A percentile compares a stretch with the other conserved stretches of the same genome.
phyloP scores from a whole-genome alignment of 1,140 invertebrate genomes.

The Caenorhabditis brenneri region DNA sequence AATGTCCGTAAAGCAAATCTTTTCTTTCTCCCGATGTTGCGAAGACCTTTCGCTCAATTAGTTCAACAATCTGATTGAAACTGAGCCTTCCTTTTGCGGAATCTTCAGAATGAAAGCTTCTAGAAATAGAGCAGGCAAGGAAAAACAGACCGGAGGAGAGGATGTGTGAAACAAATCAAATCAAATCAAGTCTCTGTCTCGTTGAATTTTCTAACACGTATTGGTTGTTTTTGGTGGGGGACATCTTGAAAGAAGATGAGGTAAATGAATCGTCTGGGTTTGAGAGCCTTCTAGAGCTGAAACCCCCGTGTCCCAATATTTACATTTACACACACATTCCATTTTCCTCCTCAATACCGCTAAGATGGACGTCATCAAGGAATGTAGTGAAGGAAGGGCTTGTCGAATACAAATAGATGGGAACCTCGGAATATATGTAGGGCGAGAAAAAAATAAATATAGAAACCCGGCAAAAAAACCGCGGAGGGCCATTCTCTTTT shows the following conservation, averaged over 20 bases:
- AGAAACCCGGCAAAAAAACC: background rate
- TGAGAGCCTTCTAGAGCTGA: conserved; percentile 9
- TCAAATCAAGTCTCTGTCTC: background rate
- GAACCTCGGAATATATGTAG: background rate
- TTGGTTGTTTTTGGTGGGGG: conserved; percentile 1
- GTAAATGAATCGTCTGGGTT: background rate
- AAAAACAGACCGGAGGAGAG: background rate
- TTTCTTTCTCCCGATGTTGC: background rate
- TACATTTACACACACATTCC: conserved; percentile 26
- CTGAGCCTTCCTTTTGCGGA: background rate
- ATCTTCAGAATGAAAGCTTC: background rate
- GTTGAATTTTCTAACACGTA: background rate
- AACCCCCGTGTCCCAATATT: background rate
- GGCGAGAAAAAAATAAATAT: conserved; percentile 27
- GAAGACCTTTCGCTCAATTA: conserved; percentile 29
- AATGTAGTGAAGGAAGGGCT: background rate
- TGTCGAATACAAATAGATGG: conserved; percentile 19
- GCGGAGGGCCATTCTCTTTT: background rate
- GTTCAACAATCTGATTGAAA: conserved; percentile 35
- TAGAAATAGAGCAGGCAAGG: background rate
- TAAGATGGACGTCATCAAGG: conserved; percentile 11
- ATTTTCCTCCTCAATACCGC: background rate
- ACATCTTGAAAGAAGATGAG: background rate
- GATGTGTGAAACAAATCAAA: conserved; percentile 41
- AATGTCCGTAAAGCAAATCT: background rate